Evolutionary conservation across 2,888 invertebrate species (phyloP).

Genomic region (Diarsia mendica): DNA sequence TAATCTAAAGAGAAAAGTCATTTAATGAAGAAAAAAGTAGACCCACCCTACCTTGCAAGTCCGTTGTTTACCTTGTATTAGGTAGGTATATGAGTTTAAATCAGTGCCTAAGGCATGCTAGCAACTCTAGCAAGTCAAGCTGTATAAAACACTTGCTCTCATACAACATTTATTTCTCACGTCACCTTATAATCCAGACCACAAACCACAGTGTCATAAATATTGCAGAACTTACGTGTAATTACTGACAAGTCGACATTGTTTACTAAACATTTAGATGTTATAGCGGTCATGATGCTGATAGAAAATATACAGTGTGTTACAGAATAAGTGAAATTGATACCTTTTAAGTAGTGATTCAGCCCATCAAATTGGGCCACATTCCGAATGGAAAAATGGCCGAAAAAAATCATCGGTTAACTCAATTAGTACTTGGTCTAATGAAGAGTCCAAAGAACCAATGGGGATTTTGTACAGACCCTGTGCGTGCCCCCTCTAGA

Average conservation of each 20-base stretch:
- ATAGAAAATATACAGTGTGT: background rate
- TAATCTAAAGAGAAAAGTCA: too few relatives aligned
- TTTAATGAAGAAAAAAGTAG: background rate
- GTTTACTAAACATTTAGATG: slow-evolving; percentile 1
- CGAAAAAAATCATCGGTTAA: too few relatives aligned
- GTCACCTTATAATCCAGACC: slow-evolving; percentile 31
- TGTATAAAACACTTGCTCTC: slow-evolving; percentile 26
- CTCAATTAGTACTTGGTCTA: too few relatives aligned
- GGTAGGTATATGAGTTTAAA: background rate
- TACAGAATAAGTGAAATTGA: background rate
- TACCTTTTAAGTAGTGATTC: background rate
- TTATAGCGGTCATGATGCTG: background rate
- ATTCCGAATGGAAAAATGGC: background rate
- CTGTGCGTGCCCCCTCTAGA: too few relatives aligned
- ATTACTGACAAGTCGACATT: slow-evolving; percentile 21
- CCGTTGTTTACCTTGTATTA: too few relatives aligned
- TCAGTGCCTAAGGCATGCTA: slow-evolving; percentile 14
- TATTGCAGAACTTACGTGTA: slow-evolving; percentile 18
- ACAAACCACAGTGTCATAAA: slow-evolving; percentile 25
- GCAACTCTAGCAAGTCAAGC: background rate
- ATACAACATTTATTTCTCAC: slow-evolving; percentile 34
- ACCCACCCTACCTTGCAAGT: too few relatives aligned
- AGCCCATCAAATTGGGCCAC: background rate
- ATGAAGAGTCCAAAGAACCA: too few relatives aligned
- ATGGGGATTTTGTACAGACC: too few relatives aligned